phyloP scores from a whole-genome alignment of 2,797 vertebrate genomes.

The Falco peregrinus region DNA sequence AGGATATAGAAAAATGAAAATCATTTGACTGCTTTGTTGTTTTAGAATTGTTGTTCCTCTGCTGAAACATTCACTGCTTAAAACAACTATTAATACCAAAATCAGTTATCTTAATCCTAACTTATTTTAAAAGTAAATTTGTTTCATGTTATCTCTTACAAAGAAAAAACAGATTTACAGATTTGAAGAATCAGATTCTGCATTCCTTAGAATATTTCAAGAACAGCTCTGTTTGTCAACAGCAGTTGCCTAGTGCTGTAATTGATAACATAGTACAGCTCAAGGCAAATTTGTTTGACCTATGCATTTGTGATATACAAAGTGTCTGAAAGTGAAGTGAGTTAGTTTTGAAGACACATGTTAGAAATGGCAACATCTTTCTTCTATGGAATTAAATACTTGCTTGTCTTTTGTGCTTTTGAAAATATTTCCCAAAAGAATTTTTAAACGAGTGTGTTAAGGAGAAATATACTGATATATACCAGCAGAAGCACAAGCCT shows the following conservation, averaged over 20 bases:
- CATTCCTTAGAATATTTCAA: neutral
- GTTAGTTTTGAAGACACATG: fast-evolving
- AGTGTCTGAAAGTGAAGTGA: neutral
- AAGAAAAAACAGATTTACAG: neutral
- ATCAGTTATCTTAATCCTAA: neutral
- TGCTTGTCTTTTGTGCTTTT: neutral
- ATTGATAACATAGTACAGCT: neutral
- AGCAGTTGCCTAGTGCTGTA: neutral
- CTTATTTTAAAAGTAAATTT: neutral
- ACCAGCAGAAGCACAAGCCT: neutral
- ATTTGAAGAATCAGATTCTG: neutral
- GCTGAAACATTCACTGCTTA: neutral
- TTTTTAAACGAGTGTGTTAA: neutral
- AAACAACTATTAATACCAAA: neutral
- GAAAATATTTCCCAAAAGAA: neutral
- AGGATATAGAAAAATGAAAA: neutral
- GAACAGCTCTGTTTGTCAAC: neutral
- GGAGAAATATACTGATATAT: neutral
- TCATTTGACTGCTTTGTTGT: neutral
- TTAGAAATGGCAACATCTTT: neutral
- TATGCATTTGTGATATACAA: neutral
- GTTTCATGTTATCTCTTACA: neutral
- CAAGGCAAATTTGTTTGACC: neutral
- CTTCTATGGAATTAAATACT: neutral
- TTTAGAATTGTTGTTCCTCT: neutral